Percentiles rank a stretch among this genome's conserved stretches.
phyloP scores from a whole-genome alignment of 2,113 vertebrate genomes.

The Caranx ignobilis region DNA sequence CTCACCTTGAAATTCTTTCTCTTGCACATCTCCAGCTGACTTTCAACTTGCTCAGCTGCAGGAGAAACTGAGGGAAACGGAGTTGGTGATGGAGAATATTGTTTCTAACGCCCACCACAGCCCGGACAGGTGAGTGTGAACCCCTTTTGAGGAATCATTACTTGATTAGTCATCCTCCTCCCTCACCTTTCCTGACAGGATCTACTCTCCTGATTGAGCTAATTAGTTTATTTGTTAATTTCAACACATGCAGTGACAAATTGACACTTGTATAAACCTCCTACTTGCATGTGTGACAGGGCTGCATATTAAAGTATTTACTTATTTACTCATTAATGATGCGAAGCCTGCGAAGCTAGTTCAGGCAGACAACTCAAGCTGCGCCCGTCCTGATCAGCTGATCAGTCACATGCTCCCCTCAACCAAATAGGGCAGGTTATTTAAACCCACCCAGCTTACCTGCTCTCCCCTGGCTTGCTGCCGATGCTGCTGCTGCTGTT shows the following conservation, averaged over 20 bases:
- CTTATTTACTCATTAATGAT: background rate
- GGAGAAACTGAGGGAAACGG: slow-evolving; percentile 94
- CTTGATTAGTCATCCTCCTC: background rate
- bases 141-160: background rate
- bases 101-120: slow-evolving; percentile 88
- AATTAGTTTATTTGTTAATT: slow-evolving; percentile 1
- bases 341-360: too few relatives aligned
- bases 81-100: slow-evolving; percentile 95
- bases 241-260: background rate
- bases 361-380: too few relatives aligned
- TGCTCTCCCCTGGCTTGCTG: too few relatives aligned
- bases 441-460: too few relatives aligned
- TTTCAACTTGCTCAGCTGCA: slow-evolving; percentile 94
- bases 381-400: too few relatives aligned
- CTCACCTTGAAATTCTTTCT: background rate
- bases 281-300: background rate
- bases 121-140: slow-evolving; percentile 84
- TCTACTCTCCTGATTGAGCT: background rate
- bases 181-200: background rate
- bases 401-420: too few relatives aligned
- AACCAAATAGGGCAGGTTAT: too few relatives aligned
- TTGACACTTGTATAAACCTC: background rate
- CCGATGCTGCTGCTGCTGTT: too few relatives aligned
- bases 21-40: slow-evolving; percentile 83
- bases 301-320: background rate